Base-by-base conservation (phyloP, 2,797 vertebrate genomes). In the Coregonus sp. region DNA sequence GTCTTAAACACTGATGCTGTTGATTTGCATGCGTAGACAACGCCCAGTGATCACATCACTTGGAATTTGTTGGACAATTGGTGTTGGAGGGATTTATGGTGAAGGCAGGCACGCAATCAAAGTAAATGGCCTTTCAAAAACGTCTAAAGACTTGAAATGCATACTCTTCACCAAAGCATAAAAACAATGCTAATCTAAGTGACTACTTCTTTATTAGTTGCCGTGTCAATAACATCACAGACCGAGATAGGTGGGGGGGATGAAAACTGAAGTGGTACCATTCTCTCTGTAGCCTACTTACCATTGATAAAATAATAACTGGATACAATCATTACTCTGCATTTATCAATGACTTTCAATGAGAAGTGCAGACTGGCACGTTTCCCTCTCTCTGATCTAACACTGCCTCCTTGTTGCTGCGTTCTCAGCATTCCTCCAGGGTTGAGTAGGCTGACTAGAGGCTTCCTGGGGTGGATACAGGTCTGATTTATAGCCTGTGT, bases 401-500 rank as follows among this genome's bases (percentile, higher is more conserved):
- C 71, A 52, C 74, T 84, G 75, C 71, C 79, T 80, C 81, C 15
- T 31, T 67, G 72, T 31, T 35, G 75, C 72, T 79, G 81, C 72
- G 20, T 31, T 70, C 54, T 33, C 47, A 54, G 51, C 67, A 74
- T 75, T 86, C 40, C 73, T 84, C 70, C 79, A 29, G 70, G 83
- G 77, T 70, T 79, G 29, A 78, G 80, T 11, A 79, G 71, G 81
- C 79, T n/a, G 16, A 63, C 74, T 67, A 14, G 29, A 84, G 63
- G 66, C 51, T 61, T 80, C 75, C 73, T 78, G 3, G 71, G 80
- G 78, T 83, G 70, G 82, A 87, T 74, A 66, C 75, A 51, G 77
- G 72, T 85, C 78, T 82, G 86, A 88, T 87, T 90, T 88, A 88
- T 71, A 35, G 75, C 59, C 50, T 14, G 4, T 72, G 78, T 78